Evolutionary conservation across 2,888 invertebrate species (phyloP).

Genomic region (Augochlorella aurata): DNA sequence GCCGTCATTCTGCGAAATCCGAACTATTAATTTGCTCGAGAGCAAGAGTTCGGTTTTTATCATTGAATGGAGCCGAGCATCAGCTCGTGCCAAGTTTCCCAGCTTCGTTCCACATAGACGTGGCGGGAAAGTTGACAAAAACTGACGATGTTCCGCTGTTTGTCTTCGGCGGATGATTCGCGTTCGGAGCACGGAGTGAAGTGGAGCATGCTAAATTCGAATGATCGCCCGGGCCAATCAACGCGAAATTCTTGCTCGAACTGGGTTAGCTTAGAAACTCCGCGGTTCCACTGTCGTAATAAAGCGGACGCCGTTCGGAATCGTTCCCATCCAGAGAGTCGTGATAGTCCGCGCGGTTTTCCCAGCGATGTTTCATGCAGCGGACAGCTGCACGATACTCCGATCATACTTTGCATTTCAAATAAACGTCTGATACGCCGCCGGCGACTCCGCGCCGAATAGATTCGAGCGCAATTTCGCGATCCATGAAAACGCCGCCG

Average conservation of each 20-base stretch:
- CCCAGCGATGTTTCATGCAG: conserved; percentile 3
- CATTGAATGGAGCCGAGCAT: no score
- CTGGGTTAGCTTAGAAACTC: conserved; percentile 47
- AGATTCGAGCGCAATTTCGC: background rate
- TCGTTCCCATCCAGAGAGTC: conserved; percentile 12
- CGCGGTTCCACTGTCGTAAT: conserved; percentile 9
- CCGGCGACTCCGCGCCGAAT: background rate
- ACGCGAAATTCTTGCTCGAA: conserved; percentile 42
- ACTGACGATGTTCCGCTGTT: background rate
- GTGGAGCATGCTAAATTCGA: conserved; percentile 42
- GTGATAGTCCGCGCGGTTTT: conserved; percentile 5
- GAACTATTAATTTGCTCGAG: no score
- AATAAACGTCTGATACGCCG: conserved; percentile 22
- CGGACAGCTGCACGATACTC: background rate
- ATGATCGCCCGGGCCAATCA: conserved; percentile 35
- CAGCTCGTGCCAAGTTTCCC: no score
- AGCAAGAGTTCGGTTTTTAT: no score
- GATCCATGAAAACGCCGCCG: background rate
- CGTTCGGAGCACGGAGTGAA: conserved; percentile 4
- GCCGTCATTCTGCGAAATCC: no score
- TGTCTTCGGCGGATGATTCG: conserved; percentile 16
- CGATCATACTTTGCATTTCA: conserved; percentile 24
- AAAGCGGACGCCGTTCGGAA: background rate
- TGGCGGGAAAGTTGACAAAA: no score
- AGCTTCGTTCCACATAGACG: no score